Conservation (phyloP, 2,888 invertebrate genomes). For the Euspilapteryx auroguttella region DNA sequence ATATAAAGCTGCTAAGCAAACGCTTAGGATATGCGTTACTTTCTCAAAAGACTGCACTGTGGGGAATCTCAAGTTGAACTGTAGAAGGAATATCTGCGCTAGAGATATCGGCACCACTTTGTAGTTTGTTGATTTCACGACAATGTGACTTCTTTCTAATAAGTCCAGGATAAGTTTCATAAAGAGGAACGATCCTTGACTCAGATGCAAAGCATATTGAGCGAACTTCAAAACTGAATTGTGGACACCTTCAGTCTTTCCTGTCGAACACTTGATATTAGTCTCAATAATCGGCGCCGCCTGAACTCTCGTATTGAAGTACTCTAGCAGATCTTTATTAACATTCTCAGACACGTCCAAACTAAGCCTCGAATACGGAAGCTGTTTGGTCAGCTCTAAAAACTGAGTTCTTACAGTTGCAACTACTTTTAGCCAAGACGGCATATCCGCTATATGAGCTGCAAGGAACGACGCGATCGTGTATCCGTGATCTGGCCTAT, state of each 20-base stretch:
- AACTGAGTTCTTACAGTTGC: slow-evolving; percentile 85
- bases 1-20: slow-evolving; percentile 88
- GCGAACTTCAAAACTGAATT: slow-evolving; percentile 78
- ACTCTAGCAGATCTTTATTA: slow-evolving; percentile 85
- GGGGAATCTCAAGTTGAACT: slow-evolving; percentile 91
- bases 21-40: slow-evolving; percentile 84
- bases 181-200: slow-evolving; percentile 90
- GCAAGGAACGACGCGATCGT: slow-evolving; percentile 89
- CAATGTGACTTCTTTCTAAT: slow-evolving; percentile 87
- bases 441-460: slow-evolving; percentile 76
- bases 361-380: slow-evolving; percentile 79
- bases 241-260: slow-evolving; percentile 66
- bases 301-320: slow-evolving; percentile 80
- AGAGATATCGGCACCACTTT: slow-evolving; percentile 88
- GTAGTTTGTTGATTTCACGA: slow-evolving; percentile 91
- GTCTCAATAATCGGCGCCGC: slow-evolving; percentile 82
- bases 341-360: slow-evolving; percentile 78
- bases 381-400: slow-evolving; percentile 77
- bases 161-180: slow-evolving; percentile 90
- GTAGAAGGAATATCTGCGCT: slow-evolving; percentile 86
- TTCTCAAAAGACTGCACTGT: slow-evolving; percentile 89
- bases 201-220: slow-evolving; percentile 78
- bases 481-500: slow-evolving; percentile 91
- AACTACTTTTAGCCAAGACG: slow-evolving; percentile 88
- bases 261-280: slow-evolving; percentile 72